Percentiles rank a stretch among this genome's conserved stretches.
Conservation (phyloP, 2,888 invertebrate species). For the Sylvicola cinctus region DNA sequence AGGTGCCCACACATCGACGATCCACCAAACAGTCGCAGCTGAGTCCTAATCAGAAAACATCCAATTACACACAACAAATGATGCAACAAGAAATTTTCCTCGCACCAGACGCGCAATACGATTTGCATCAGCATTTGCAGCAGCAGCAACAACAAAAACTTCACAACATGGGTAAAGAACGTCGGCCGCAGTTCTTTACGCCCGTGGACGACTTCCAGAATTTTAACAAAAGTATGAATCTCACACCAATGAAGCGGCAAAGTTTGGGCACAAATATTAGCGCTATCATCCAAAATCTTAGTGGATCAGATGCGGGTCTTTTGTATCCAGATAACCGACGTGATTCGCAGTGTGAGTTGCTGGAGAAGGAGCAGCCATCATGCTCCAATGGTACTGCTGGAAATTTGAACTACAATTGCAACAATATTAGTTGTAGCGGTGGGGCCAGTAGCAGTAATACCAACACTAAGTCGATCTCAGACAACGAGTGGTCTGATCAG, state of each 20-base stretch:
- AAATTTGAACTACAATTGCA: no score
- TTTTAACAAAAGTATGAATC: slow-evolving; percentile 14
- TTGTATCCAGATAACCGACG: slow-evolving; percentile 17
- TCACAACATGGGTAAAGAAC: slow-evolving; percentile 1
- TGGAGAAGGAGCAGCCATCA: no score
- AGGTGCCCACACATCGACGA: not conserved
- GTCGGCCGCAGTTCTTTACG: not conserved
- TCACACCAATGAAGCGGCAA: slow-evolving; percentile 20
- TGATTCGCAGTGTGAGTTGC: no score
- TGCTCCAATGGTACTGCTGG: no score
- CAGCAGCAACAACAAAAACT: slow-evolving; percentile 3
- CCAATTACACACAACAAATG: not conserved
- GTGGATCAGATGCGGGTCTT: slow-evolving; percentile 24
- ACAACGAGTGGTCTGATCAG: slow-evolving; percentile 20
- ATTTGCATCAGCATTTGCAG: slow-evolving; percentile 17
- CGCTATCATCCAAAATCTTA: slow-evolving; percentile 27
- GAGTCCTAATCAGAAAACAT: not conserved
- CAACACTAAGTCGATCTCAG: no score
- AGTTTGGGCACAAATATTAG: slow-evolving; percentile 27
- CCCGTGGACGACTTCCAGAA: no score
- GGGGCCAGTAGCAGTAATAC: no score
- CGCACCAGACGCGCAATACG: slow-evolving; percentile 42
- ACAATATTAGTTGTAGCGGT: no score
- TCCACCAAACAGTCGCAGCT: not conserved
- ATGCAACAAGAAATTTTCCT: slow-evolving; percentile 21